Evolutionary conservation across 2,113 vertebrate genomes (phyloP), one percentile per base, ranked within the genome.

Genomic region (Cololabis saira): DNA sequence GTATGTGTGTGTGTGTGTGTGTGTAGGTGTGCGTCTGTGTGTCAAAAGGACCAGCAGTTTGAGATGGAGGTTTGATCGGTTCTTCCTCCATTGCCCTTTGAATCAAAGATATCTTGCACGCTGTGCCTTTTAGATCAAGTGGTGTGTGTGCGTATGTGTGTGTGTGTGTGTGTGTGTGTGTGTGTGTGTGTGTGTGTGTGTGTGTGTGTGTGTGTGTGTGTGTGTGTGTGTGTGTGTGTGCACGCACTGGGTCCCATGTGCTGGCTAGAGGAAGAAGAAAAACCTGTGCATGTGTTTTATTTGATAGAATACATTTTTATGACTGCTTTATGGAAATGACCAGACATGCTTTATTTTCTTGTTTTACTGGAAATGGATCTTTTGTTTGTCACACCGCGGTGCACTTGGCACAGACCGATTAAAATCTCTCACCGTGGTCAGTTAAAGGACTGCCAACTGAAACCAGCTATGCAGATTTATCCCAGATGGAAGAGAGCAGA

Each of bases 291-390:
- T 75, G 67, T 69, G 66, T 73, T 83, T 83, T 75, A 83, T 81
- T 70, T 83, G 87, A 83, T 73, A 72, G 61, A 88, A 86, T 48
- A 76, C 50, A 83, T 82, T 78, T 37, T 82, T 67, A 82, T 70
- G 37, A 65, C 30, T 9, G 19, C 74, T 85, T 80, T 71, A 72
- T 80, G 73, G 70, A 81, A 85, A 80, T 65, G 52, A 58, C 63
- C 47, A 45, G 71, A 78, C 76, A 76, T 49, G 71, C 44, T n/a
- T 58, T 45, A 67, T 76, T 76, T 86, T 74, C 73, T 69, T 63
- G 52, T 74, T 85, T 68, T 44, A 80, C 67, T 66, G 24, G 49
- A 48, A 63, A 77, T 60, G 37, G 62, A 69, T 50, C 51, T 69
- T 78, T 76, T 81, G 78, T 88, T 83, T 80, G 56, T 78, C 58